Conservation (phyloP, 2,888 invertebrate genomes). For the Tachina lurida region DNA sequence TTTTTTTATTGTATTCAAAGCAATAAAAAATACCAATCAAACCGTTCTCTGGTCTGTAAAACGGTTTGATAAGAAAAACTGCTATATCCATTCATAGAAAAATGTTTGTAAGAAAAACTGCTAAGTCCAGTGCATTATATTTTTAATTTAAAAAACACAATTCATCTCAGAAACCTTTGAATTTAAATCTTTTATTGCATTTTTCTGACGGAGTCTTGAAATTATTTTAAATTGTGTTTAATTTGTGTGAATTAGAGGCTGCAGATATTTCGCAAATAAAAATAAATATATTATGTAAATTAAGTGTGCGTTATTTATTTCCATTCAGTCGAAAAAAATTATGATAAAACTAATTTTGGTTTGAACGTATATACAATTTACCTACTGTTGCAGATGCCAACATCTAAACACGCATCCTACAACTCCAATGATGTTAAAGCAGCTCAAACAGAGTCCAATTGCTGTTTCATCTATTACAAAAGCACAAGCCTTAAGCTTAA, state of each 20-base stretch:
- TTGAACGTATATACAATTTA: not conserved
- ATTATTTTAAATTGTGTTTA: not conserved
- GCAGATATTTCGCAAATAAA: not conserved
- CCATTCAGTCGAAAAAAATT: not conserved
- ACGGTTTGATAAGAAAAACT: not conserved
- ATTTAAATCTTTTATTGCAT: not conserved
- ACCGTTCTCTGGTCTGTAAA: no score
- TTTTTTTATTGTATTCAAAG: no score
- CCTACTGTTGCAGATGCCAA: slow-evolving; percentile 17
- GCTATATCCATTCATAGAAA: not conserved
- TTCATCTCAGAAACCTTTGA: not conserved
- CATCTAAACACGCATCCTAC: not conserved
- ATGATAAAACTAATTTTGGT: not conserved
- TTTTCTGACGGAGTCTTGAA: not conserved
- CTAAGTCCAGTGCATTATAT: not conserved
- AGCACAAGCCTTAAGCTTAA: no score
- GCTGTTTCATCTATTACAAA: no score
- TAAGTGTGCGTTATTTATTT: not conserved
- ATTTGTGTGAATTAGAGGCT: not conserved
- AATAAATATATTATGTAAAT: not conserved
- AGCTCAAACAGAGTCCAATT: not conserved
- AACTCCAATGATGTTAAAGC: slow-evolving; percentile 4
- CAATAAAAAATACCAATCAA: no score
- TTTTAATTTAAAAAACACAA: not conserved
- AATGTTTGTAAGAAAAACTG: not conserved